Base-by-base conservation (phyloP, 1,140 invertebrate species). In the Brachionus sp. region DNA sequence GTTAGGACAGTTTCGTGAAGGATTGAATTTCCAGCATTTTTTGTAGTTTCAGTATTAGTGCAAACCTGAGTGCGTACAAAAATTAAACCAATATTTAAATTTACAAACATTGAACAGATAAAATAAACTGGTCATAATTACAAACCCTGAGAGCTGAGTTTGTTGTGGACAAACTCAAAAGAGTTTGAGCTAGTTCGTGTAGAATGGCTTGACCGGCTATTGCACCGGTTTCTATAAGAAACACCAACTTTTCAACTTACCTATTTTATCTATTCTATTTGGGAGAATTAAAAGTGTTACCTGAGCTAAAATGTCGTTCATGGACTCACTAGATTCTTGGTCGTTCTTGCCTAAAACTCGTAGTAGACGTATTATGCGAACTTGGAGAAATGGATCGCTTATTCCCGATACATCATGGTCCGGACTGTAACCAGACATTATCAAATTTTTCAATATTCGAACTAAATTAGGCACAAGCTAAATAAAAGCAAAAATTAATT, bases 401-500 rank as follows among this genome's bases (percentile, higher is more conserved):
- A 99, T 95, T 66, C 98, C 97, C 84, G 95, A 97, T n/a, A 99
- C 97, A 90, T 99, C 98, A 88, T 99, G 97, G 88, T 99, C 98
- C 9, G 97, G 97, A 39, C 97, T 99, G 90, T 99, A 99, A 25
- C 97, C 97, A 78, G 95, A 95, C 90, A 98, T 91, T 84, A 99
- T 97, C 42, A 99, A 90, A 90, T 98, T 98, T 90, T 99, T 99
- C 86, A 99, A 39, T 7, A 77, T 77, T 37, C 70, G 35, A 75
- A 99, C 97, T 86, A 99, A 90, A 90, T 98, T 98, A 85, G 97
- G 96, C 84, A 99, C 97, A 89, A 98, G 94, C 96, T 98, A 53
- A 4, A 42, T 9, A 53, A 62, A 70, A 44, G 12, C 16, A 33
- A 70, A 39, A 33, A 13, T 42, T 23, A 35, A 46, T 57, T 16